Evolutionary conservation across 2,797 vertebrate genomes (phyloP).

Genomic region (Paguma larvata): DNA sequence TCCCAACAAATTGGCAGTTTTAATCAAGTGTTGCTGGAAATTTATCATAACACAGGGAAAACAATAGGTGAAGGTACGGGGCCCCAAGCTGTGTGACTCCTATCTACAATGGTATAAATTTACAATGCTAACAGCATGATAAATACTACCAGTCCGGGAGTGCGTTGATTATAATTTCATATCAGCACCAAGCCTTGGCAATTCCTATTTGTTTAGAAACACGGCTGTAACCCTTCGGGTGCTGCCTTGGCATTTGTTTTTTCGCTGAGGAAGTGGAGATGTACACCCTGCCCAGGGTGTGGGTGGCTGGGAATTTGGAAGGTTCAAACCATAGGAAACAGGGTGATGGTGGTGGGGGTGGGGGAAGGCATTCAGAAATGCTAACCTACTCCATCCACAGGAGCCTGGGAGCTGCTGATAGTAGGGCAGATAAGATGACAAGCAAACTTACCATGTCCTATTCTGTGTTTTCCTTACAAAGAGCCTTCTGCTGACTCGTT

Average conservation of each 20-base stretch:
- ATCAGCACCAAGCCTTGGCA: slow-evolving; percentile 74
- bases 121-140: slow-evolving; percentile 86
- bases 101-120: slow-evolving; percentile 86
- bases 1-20: slow-evolving; percentile 90
- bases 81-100: slow-evolving; percentile 85
- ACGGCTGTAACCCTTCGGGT: slow-evolving; percentile 69
- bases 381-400: accelerated
- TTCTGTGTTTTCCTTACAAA: neutral
- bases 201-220: slow-evolving; percentile 82
- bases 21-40: slow-evolving; percentile 91
- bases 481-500: neutral
- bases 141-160: slow-evolving; percentile 82
- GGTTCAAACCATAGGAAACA: neutral
- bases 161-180: slow-evolving; percentile 83
- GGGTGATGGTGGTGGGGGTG: no score
- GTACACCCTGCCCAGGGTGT: neutral
- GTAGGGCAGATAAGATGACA: neutral
- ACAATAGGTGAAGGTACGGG: slow-evolving; percentile 88
- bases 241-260: neutral
- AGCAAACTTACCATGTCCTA: accelerated
- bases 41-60: slow-evolving; percentile 89
- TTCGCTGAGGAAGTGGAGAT: neutral
- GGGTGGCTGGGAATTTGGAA: neutral
- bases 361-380: neutral
- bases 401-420: neutral